Base-by-base conservation (phyloP, 2,888 invertebrate species). In the Drosophila buzzatii region DNA sequence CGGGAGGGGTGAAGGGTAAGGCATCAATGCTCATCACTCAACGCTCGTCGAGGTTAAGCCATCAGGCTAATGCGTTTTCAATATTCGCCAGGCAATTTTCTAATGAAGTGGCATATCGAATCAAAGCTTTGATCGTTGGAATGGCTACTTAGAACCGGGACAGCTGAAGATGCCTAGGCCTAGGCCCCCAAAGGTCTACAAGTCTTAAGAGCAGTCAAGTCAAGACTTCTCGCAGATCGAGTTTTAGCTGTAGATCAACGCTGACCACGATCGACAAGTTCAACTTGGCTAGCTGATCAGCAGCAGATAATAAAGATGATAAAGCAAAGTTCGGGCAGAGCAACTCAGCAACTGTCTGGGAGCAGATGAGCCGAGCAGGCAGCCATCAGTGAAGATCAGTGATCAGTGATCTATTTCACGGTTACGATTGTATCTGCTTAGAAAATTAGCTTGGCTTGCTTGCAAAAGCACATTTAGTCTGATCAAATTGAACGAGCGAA, bases 61-160 rank as follows among this genome's bases (percentile, higher is more conserved):
- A 87, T 85, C 85, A 87, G 66, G 42, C 66, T 87, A 85, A 85
- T 85, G 85, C 72, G 68, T 87, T 87, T 87, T 70, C 87, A 76
- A 85, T 85, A 78, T 74, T 71, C 73, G 73, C 70, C 41, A 42
- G 73, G 76, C 61, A 87, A 85, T 84, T 66, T 70, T 73, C 74
- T 86, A 86, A 84, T 85, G 66, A 71, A 76, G 41, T 57, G 39
- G 39, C 23, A 16, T 16, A 9, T 3, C 10, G 33, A 31, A n/a
- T 20, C 8, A 33, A 16, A 9, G 8, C 27, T 27, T 3, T 8
- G 27, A 23, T 2, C n/a, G 33, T 10, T 5, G 20, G 6, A 1
- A 2, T 3, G 3, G 27, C 2, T 45, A 16, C 7, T 27, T 23
- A 16, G 18, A 8, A 47, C 9, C 9, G 9, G 4, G 12, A 7